phyloP scores from a whole-genome alignment of 2,888 invertebrate species.

The Temnothorax rugatulus region DNA sequence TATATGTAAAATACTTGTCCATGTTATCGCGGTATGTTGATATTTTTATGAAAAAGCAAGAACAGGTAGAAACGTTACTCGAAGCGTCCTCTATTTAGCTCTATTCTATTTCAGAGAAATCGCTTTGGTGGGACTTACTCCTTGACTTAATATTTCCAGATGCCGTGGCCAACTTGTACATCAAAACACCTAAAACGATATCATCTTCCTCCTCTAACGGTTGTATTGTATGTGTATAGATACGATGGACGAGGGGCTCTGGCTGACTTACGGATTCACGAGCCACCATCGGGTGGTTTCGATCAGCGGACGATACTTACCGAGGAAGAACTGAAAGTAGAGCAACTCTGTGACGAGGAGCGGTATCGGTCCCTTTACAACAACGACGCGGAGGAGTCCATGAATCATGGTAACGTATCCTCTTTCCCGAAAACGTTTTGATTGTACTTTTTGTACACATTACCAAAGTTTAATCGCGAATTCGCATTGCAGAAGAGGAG shows the following conservation, averaged over 20 bases:
- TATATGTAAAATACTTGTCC: not conserved
- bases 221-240: slow-evolving; percentile 87
- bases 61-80: slow-evolving; percentile 47
- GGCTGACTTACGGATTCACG: slow-evolving; percentile 93
- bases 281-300: slow-evolving; percentile 92
- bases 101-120: slow-evolving; percentile 78
- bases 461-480: not conserved
- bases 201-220: slow-evolving; percentile 74
- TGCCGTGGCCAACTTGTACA: slow-evolving; percentile 69
- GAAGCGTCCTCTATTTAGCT: slow-evolving; percentile 59
- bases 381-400: slow-evolving; percentile 95
- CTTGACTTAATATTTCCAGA: slow-evolving; percentile 77
- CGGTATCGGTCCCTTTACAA: slow-evolving; percentile 95
- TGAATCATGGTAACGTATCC: slow-evolving; percentile 93
- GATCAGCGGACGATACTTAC: slow-evolving; percentile 89
- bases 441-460: not conserved
- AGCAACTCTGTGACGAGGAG: slow-evolving; percentile 98
- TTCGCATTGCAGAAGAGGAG: slow-evolving; percentile 93
- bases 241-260: slow-evolving; percentile 98
- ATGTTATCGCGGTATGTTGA: not conserved
- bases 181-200: slow-evolving; percentile 48
- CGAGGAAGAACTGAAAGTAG: slow-evolving; percentile 92
- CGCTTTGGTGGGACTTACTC: slow-evolving; percentile 73
- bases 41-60: not conserved
- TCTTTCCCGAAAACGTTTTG: slow-evolving; percentile 19